Percentiles rank a stretch among this genome's conserved stretches.
Evolutionary conservation across 2,888 invertebrate genomes (phyloP).

Genomic region (Drosophila conformis): DNA sequence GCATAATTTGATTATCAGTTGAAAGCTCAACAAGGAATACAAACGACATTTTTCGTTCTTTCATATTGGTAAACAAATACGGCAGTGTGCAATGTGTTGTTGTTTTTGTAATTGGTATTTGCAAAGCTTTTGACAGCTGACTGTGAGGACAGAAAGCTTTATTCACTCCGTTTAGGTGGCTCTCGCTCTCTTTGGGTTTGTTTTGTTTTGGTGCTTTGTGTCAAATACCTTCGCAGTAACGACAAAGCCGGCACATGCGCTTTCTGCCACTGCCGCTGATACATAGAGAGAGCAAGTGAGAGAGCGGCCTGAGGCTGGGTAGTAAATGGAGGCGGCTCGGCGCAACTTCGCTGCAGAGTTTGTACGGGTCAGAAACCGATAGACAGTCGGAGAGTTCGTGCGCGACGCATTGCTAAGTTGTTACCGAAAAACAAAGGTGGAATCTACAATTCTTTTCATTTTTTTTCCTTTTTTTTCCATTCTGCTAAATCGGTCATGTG

Average conservation of each 20-base stretch:
- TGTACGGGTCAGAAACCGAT: constrained; percentile 72
- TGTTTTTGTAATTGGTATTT: background rate
- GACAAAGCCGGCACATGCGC: constrained; percentile 58
- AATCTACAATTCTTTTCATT: constrained; percentile 31
- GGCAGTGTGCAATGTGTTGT: constrained; percentile 25
- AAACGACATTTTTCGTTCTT: background rate
- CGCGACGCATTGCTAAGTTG: constrained; percentile 50
- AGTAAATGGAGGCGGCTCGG: constrained; percentile 52
- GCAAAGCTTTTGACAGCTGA: constrained; percentile 66
- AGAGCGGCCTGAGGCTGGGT: constrained; percentile 41
- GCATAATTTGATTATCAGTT: background rate
- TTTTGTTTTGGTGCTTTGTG: constrained; percentile 57
- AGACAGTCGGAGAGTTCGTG: constrained; percentile 69
- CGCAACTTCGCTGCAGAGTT: constrained; percentile 77
- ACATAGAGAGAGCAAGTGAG: constrained; percentile 14
- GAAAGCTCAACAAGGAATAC: constrained; percentile 25
- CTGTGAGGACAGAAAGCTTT: constrained; percentile 62
- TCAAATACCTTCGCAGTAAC: constrained; percentile 47
- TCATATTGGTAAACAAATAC: constrained; percentile 48
- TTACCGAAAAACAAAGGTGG: constrained; percentile 43
- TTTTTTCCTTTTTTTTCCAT: constrained; percentile 24
- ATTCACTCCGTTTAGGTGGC: constrained; percentile 17
- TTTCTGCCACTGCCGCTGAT: background rate
- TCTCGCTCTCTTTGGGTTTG: constrained; percentile 50
- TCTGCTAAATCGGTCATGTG: constrained; percentile 24